Conservation (phyloP, 1,140 invertebrate species). For the Cydia strobilella region DNA sequence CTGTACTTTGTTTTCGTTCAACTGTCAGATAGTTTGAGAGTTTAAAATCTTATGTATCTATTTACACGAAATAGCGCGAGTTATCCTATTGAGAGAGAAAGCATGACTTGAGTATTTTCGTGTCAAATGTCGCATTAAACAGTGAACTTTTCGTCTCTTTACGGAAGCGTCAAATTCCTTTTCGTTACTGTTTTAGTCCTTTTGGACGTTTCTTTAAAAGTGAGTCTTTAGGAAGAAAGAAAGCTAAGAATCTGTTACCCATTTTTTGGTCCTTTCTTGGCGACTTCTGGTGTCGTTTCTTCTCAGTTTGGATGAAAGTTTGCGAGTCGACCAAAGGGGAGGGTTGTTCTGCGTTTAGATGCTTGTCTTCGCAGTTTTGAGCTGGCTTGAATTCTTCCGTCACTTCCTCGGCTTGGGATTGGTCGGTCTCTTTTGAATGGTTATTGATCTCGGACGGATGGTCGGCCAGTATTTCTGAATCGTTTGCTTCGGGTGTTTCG, state of each 20-base stretch:
- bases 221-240: slow-evolving; percentile 22
- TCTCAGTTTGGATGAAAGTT: slow-evolving; percentile 35
- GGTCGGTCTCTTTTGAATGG: neutral
- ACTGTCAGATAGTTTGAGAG: neutral
- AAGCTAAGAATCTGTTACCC: slow-evolving; percentile 45
- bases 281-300: slow-evolving; percentile 17
- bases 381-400: neutral
- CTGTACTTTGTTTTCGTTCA: neutral
- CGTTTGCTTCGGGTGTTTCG: neutral
- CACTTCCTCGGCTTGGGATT: neutral
- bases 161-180: slow-evolving; percentile 34
- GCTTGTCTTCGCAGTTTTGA: slow-evolving; percentile 1
- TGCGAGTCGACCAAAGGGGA: slow-evolving; percentile 33
- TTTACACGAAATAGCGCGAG: neutral
- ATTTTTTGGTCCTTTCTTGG: slow-evolving; percentile 46
- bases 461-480: neutral
- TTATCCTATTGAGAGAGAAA: neutral
- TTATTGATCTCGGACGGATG: neutral
- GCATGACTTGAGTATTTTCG: neutral
- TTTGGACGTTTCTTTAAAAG: neutral
- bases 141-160: neutral
- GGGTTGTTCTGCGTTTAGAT: neutral
- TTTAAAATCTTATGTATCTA: slow-evolving; percentile 16
- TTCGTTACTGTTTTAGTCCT: slow-evolving; percentile 23
- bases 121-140: neutral